Evolutionary conservation across 2,797 vertebrate species (phyloP).

Genomic region (Tinamus major): DNA sequence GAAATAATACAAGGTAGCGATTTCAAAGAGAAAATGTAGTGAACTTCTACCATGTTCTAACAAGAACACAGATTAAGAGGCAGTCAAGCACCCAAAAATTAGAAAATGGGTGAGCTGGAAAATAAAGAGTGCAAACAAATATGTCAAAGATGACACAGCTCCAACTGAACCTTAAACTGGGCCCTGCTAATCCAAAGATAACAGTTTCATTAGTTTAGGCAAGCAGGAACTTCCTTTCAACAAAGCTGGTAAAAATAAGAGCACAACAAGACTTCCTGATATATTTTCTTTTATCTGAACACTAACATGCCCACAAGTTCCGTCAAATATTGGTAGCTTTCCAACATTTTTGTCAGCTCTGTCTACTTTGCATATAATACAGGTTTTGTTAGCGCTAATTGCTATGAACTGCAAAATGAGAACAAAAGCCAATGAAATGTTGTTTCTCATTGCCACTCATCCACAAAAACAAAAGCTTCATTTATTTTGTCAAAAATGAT

Average conservation of each 20-base stretch:
- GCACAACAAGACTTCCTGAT: not conserved
- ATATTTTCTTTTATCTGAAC: not conserved
- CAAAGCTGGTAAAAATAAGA: not conserved
- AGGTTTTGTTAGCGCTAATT: slow-evolving; percentile 19
- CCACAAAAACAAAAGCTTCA: slow-evolving; percentile 10
- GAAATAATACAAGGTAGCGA: not conserved
- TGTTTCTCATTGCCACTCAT: not conserved
- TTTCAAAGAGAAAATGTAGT: not conserved
- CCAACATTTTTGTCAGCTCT: not conserved
- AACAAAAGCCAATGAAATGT: slow-evolving; percentile 9
- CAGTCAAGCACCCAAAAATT: not conserved
- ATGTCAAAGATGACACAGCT: not conserved
- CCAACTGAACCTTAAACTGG: not conserved
- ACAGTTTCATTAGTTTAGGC: not conserved
- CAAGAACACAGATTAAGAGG: not conserved
- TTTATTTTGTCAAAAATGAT: not conserved
- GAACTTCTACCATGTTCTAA: not conserved
- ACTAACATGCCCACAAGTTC: not conserved
- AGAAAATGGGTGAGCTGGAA: not conserved
- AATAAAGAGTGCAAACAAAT: not conserved
- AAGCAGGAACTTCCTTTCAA: not conserved
- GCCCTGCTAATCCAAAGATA: not conserved
- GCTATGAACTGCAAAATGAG: not conserved
- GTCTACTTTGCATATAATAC: not conserved
- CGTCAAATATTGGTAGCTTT: not conserved